Conservation (phyloP, 2,888 invertebrate genomes). For the Drosophila gaucha region DNA sequence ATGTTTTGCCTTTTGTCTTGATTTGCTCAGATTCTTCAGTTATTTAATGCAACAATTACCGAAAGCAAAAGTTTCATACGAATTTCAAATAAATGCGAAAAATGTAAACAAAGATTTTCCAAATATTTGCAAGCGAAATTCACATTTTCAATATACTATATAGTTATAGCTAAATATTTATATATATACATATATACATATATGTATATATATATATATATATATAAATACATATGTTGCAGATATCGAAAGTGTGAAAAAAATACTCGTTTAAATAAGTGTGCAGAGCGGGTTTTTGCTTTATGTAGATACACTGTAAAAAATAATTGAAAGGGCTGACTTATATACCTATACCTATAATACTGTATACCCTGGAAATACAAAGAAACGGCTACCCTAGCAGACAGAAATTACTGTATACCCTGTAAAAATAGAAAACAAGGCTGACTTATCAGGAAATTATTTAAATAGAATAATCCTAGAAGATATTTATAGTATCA, state of each 20-base stretch:
- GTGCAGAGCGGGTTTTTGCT: no score
- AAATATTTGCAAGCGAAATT: conserved; percentile 22
- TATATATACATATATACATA: background rate
- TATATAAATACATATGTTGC: conserved; percentile 1
- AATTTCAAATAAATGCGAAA: conserved; percentile 18
- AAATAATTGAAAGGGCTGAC: no score
- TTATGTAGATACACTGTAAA: no score
- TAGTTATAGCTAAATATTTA: background rate
- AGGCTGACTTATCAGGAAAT: no score
- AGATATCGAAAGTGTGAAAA: conserved; percentile 41
- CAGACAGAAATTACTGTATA: no score
- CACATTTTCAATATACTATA: background rate
- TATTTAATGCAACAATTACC: conserved; percentile 5
- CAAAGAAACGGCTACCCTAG: no score
- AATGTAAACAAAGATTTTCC: conserved; percentile 39
- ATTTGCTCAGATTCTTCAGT: conserved; percentile 6
- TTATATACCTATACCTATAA: no score
- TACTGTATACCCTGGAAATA: no score
- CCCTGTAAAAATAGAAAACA: no score
- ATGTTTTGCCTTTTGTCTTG: background rate
- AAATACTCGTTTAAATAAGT: no score
- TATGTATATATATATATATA: background rate
- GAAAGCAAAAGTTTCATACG: conserved; percentile 45
- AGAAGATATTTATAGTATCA: no score
- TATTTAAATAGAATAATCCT: no score